These are phyloP conservation scores for Megalopta genalis DNA, from an alignment of 1,140 invertebrate genomes.

Conservation along the genomic window DNA sequence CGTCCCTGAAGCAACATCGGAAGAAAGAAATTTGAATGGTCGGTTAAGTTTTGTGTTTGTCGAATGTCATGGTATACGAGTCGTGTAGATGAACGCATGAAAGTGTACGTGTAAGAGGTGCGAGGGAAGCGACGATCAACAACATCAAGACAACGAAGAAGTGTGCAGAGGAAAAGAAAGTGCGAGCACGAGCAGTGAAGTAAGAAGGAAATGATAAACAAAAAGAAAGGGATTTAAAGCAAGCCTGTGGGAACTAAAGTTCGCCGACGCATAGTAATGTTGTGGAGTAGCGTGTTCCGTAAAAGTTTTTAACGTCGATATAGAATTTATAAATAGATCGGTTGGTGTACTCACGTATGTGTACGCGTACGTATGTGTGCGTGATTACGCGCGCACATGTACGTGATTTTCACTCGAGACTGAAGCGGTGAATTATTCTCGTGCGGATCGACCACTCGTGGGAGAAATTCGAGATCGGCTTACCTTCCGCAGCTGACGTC, in stretches of 20 bases:
- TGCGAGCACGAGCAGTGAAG: conserved; percentile 8
- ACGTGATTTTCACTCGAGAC: conserved; percentile 72
- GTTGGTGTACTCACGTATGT: conserved; percentile 62
- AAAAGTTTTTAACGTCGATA: conserved; percentile 55
- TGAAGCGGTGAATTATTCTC: conserved; percentile 67
- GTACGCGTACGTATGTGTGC: conserved; percentile 67
- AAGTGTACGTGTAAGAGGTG: conserved; percentile 27
- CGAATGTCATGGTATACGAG: conserved; percentile 37
- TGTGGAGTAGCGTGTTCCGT: conserved; percentile 45
- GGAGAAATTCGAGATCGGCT: conserved; percentile 63
- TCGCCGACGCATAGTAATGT: conserved; percentile 47
- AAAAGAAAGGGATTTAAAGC: conserved; percentile 41
- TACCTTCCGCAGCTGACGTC: conserved; percentile 77
- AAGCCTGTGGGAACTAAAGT: conserved; percentile 45
- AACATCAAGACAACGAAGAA: conserved; percentile 22
- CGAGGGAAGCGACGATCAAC: conserved; percentile 24
- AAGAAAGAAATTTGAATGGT: conserved; percentile 33
- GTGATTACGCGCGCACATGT: conserved; percentile 67
- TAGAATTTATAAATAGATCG: conserved; percentile 51
- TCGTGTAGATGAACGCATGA: conserved; percentile 38
- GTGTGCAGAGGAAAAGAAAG: conserved; percentile 44
- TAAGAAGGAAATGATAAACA: conserved; percentile 49
- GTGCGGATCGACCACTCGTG: conserved; percentile 45
- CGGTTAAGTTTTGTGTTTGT: conserved; percentile 34
- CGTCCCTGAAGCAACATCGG: conserved; percentile 37